Evolutionary conservation across 2,797 vertebrate genomes (phyloP), one percentile per base, ranked within the genome.

Genomic region (Protonibea diacanthus): DNA sequence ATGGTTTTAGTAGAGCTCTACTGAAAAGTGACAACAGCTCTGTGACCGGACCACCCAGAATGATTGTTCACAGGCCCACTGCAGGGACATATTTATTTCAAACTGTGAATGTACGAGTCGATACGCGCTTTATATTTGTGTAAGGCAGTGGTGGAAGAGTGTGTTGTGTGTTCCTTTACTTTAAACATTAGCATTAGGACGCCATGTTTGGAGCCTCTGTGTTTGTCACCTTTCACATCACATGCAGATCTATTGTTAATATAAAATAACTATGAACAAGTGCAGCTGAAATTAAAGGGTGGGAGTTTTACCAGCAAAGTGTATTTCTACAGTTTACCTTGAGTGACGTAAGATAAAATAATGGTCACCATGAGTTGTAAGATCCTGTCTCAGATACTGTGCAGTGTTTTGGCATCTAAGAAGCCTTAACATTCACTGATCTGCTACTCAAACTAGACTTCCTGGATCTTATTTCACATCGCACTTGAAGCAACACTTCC

Each of bases 41-140:
- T 68, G 29, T 29, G 52, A 76, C 38, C 8, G 29, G 84, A 85
- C 83, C 85, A 85, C 83, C 68, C 80, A 72, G 44, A 60, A 6
- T 27, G 51, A 80, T n/a, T 48, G 20, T 81, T 69, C 44, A 29
- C 47, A 56, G 62, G 55, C 53, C 40, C 25, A 21, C 40, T 17
- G 49, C 61, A 38, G 33, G 25, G 4, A 25, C 47, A 33, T 25
- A 8, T 69, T 65, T 52, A 60, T 57, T 68, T 67, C 8, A 74
- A 33, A 60, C 44, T 27, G 25, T 27, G 27, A 55, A 59, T 25
- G 15, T 68, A 23, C 53, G 25, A 80, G 47, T 17, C n/a, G 14
- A 65, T 66, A 45, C 47, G 20, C 53, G 20, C 21, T 71, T 72
- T 57, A 27, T 78, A 17, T 59, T 40, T 53, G 45, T 33, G 45